Conservation (phyloP, 2,888 invertebrate species). For the Idaea straminata region DNA sequence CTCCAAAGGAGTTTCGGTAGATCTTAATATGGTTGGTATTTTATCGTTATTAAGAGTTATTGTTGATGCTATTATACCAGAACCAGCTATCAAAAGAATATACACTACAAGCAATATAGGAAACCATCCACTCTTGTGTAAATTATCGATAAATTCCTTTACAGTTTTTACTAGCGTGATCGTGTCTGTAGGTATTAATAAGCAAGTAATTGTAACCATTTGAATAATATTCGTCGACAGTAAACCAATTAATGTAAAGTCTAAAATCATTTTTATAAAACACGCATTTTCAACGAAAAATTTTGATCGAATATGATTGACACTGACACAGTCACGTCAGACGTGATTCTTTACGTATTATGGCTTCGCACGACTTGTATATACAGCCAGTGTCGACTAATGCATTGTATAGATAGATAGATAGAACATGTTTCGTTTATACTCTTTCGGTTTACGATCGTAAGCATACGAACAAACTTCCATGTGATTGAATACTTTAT, state of each 20-base stretch:
- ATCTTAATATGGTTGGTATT: constrained; percentile 22
- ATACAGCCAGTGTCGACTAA: neutral
- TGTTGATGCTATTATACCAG: constrained; percentile 51
- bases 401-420: constrained; percentile 5
- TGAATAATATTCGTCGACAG: constrained; percentile 42
- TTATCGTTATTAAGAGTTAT: constrained; percentile 39
- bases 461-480: constrained; percentile 24
- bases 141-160: constrained; percentile 24
- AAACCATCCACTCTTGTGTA: constrained; percentile 18
- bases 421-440: constrained; percentile 14
- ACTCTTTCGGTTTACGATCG: constrained; percentile 17
- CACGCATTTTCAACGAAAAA: constrained; percentile 4
- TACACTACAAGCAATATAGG: constrained; percentile 27
- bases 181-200: constrained; percentile 50
- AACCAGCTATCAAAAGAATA: constrained; percentile 32
- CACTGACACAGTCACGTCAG: neutral
- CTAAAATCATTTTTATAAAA: constrained; percentile 30
- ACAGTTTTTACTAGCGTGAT: constrained; percentile 43
- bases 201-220: constrained; percentile 49
- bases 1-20: constrained; percentile 34
- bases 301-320: neutral
- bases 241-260: constrained; percentile 36
- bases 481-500: constrained; percentile 62
- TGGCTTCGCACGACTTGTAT: neutral
- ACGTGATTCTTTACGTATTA: neutral